phyloP scores from a whole-genome alignment of 2,113 vertebrate species.

The Cairina moschata region DNA sequence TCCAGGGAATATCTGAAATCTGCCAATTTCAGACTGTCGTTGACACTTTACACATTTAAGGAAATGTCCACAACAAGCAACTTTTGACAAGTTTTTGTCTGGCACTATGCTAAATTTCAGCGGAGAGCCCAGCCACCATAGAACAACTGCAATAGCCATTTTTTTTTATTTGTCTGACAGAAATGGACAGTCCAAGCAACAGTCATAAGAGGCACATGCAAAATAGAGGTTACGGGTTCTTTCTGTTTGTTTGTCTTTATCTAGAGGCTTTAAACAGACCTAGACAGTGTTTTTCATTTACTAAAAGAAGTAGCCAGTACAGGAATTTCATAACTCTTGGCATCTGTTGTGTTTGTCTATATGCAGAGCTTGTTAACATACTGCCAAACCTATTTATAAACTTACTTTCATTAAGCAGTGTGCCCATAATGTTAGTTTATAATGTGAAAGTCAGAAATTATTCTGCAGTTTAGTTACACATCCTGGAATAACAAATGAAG shows the following conservation, averaged over 20 bases:
- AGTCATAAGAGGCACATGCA: accelerated
- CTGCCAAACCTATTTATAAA: not conserved
- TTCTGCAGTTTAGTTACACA: not conserved
- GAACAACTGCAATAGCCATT: not conserved
- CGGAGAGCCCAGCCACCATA: not conserved
- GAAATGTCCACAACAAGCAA: not conserved
- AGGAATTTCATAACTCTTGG: not conserved
- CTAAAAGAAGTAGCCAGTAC: not conserved
- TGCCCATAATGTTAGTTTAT: not conserved
- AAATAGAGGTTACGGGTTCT: not conserved
- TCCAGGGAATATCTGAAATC: not conserved
- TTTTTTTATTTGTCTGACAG: not conserved
- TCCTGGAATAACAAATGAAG: not conserved
- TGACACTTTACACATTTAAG: not conserved
- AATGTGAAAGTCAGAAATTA: not conserved
- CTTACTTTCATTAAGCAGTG: not conserved
- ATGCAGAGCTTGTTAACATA: not conserved
- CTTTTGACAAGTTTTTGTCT: not conserved
- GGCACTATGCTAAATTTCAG: not conserved
- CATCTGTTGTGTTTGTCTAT: not conserved
- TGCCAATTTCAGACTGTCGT: not conserved
- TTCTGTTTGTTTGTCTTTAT: not conserved
- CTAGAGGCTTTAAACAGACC: not conserved
- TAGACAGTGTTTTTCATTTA: not conserved
- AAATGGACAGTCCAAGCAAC: not conserved